Base-by-base conservation (phyloP, 2,797 vertebrate species). In the Staurois parvus region DNA sequence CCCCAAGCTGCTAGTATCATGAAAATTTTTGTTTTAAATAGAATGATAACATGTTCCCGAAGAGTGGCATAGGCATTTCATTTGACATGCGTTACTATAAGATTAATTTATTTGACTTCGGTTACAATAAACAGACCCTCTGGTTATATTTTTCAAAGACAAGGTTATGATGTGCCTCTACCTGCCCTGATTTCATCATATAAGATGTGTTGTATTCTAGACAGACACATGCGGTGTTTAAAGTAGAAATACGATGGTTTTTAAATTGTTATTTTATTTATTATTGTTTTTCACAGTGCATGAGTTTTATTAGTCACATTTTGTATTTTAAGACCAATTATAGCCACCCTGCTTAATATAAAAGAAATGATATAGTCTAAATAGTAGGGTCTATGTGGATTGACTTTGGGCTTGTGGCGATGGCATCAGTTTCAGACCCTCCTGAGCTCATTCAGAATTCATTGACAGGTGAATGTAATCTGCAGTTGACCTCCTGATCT, bases 101-200 rank as follows among this genome's bases (percentile, higher is more conserved):
- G 68, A 40, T 72, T 40, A 17, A 62, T 81, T 48, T 72, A 45
- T 72, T 40, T 42, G 8, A n/a, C 37, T 26, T 42, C 24, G 72
- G 40, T 62, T 72, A 40, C 52, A 29, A 24, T 40, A 62, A 72
- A 72, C 68, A 72, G n/a, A 42, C 48, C 79, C 79, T 52, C 48
- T 19, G 69, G 79, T 37, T 59, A 81, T 42, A 28, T 62, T 40
- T 72, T 72, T 72, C n/a, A 81, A 40, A 62, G 19, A n/a, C n/a
- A 52, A 56, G 59, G n/a, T 40, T 32, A 62, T 40, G 28, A 52
- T 62, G n/a, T 62, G 79, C 59, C 68, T 81, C 48, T 81, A 81
- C 79, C 69, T 81, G 79, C 7, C 26, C 12, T 11, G 9, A 72
- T 72, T 72, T 52, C 79, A 28, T 72, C 68, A 56, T 40, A 72